Base-by-base conservation (phyloP, 2,113 vertebrate species). In the Chaetorhynchus papuensis region DNA sequence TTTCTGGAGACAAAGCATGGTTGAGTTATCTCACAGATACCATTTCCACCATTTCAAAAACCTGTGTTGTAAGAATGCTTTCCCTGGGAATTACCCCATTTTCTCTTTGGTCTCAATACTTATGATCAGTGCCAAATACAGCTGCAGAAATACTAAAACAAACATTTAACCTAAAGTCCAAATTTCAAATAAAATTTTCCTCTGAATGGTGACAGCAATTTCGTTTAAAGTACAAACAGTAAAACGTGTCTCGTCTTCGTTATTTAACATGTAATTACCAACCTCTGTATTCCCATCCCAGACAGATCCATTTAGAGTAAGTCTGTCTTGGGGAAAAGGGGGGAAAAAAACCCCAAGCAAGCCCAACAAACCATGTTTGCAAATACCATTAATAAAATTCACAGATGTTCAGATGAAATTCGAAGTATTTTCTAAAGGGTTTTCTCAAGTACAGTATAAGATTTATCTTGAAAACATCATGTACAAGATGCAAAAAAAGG, bases 1-100 rank as follows among this genome's bases (percentile, higher is more conserved):
- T 99, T 99, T 95, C 99, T 99, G 93, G 26, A 84, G 49, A 60
- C 57, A 95, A 96, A 89, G 41, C 65, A 92, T 11, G 10, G 35
- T 4, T 63, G 31, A 80, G 66, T 77, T 90, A 80, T 28, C 28
- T 93, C 8, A 76, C n/a, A 79, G 78, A 21, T 7, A 3, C 33
- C 35, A 60, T 42, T 91, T 93, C 66, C 66, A 94, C 8, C 13
- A 19, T 44, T 79, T 69, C 37, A 78, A 68, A 81, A 60, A 63
- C 31, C 10, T 42, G 9, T 15, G 14, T n/a, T 63, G 19, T 42
- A 41, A 53, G 6, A 19, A 88, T 15, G 45, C 22, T 35, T 68
- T 60, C 28, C 31, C 41, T 41, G 6, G 23, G 27, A 87, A 57
- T 53, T 22, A 70, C 3, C 20, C 39, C 15, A 11, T 56, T 49